Evolutionary conservation across 2,888 invertebrate species (phyloP).

Genomic region (Drosophila barbarae): DNA sequence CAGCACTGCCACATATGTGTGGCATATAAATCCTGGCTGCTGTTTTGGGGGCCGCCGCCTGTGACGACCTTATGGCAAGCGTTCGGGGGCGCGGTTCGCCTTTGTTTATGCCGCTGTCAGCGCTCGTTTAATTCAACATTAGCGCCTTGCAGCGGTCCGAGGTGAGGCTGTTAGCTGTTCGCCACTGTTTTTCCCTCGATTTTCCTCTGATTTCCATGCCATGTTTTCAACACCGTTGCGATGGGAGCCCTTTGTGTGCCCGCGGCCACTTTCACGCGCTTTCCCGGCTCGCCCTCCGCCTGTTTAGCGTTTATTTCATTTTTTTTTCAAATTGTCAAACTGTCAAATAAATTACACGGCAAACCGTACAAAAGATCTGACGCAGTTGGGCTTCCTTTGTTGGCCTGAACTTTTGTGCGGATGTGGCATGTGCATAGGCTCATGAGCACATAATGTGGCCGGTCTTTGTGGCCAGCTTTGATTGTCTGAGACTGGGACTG

Average conservation of each 20-base stretch:
- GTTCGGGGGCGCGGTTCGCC: slow-evolving; percentile 40
- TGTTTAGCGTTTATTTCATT: slow-evolving; percentile 23
- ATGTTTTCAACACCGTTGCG: slow-evolving; percentile 40
- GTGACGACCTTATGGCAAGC: slow-evolving; percentile 30
- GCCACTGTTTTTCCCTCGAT: slow-evolving; percentile 26
- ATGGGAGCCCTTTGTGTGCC: slow-evolving; percentile 50
- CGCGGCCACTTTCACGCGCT: slow-evolving; percentile 55
- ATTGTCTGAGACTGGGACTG: slow-evolving; percentile 17
- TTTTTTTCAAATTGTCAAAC: slow-evolving; percentile 65
- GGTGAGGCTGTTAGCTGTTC: slow-evolving; percentile 38
- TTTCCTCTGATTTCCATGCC: slow-evolving; percentile 13
- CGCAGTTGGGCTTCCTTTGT: slow-evolving; percentile 47
- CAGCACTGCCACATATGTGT: slow-evolving; percentile 15
- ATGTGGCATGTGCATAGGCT: slow-evolving; percentile 24
- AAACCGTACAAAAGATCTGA: slow-evolving; percentile 55
- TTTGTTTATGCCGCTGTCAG: slow-evolving; percentile 71
- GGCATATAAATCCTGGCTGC: slow-evolving; percentile 37
- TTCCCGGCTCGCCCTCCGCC: slow-evolving; percentile 35
- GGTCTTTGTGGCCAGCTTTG: slow-evolving; percentile 43
- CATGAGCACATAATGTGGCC: slow-evolving; percentile 33
- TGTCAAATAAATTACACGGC: slow-evolving; percentile 70
- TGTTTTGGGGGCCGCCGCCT: slow-evolving; percentile 28
- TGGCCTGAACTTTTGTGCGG: slow-evolving; percentile 40
- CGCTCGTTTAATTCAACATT: slow-evolving; percentile 74
- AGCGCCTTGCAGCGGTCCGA: slow-evolving; percentile 68